These are phyloP conservation scores for Silurus meridionalis DNA, from an alignment of 2,113 vertebrate genomes.

Conservation along the genomic window DNA sequence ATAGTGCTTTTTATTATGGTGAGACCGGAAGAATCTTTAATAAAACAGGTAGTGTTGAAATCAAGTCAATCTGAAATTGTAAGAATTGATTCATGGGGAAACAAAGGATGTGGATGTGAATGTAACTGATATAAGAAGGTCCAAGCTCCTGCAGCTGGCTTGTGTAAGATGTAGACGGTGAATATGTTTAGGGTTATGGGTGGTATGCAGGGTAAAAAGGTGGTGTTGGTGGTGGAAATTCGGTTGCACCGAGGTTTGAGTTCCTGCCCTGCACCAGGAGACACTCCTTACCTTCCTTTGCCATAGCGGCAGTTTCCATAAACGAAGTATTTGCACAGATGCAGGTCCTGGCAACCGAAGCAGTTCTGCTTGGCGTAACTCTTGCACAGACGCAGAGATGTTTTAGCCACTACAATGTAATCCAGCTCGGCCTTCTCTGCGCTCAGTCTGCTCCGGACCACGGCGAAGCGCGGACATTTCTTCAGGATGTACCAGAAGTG, in stretches of 20 bases:
- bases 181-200: too few species aligned
- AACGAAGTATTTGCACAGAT: constrained; percentile 70
- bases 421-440: constrained; percentile 38
- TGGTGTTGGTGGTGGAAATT: not conserved
- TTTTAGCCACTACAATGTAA: constrained; percentile 62
- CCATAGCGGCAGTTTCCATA: constrained; percentile 71
- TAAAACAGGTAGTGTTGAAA: not conserved
- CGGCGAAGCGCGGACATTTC: constrained; percentile 60
- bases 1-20: too few species aligned
- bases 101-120: too few species aligned
- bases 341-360: constrained; percentile 62
- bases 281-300: constrained; percentile 64
- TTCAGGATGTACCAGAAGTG: constrained; percentile 58
- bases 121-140: too few species aligned
- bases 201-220: too few species aligned
- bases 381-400: constrained; percentile 66
- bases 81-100: too few species aligned
- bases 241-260: not conserved
- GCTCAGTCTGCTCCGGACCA: constrained; percentile 44
- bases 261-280: not conserved
- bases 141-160: too few species aligned
- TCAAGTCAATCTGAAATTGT: too few species aligned
- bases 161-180: too few species aligned
- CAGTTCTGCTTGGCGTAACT: constrained; percentile 59
- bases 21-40: not conserved